Evolutionary conservation across 2,888 invertebrate genomes (phyloP).

Genomic region (Thalpophila matura): DNA sequence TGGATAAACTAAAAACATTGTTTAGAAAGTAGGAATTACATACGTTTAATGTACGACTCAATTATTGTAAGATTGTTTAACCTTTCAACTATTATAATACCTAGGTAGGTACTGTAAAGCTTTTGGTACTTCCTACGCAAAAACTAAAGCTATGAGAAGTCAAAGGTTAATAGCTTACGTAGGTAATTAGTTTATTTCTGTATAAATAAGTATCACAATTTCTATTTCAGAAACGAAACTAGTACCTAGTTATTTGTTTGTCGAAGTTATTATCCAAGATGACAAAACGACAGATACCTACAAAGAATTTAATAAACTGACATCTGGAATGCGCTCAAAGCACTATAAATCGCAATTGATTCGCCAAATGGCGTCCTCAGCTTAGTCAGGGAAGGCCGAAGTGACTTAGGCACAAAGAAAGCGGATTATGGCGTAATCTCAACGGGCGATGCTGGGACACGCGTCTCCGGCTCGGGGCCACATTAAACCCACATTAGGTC

Average conservation of each 20-base stretch:
- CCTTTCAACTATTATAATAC: constrained; percentile 7
- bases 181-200: neutral
- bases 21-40: neutral
- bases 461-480: constrained; percentile 77
- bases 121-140: constrained; percentile 10
- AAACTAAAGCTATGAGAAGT: neutral
- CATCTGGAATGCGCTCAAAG: constrained; percentile 53
- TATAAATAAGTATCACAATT: neutral
- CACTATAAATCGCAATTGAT: constrained; percentile 77
- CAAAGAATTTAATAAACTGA: constrained; percentile 55
- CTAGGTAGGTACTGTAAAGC: neutral
- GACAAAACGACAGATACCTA: neutral
- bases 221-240: neutral
- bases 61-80: constrained; percentile 26
- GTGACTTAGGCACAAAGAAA: constrained; percentile 84
- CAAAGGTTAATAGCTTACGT: constrained; percentile 13
- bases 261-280: neutral
- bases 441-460: constrained; percentile 81
- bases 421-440: constrained; percentile 85
- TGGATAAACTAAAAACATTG: too few relatives aligned
- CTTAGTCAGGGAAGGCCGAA: constrained; percentile 70
- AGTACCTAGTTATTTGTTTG: neutral
- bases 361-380: constrained; percentile 72
- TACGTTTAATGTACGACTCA: neutral
- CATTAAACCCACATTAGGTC: constrained; percentile 87